Percentiles rank a stretch among this genome's conserved stretches.
Conservation (phyloP, 1,140 invertebrate genomes). For the Cyclargus thomasi region DNA sequence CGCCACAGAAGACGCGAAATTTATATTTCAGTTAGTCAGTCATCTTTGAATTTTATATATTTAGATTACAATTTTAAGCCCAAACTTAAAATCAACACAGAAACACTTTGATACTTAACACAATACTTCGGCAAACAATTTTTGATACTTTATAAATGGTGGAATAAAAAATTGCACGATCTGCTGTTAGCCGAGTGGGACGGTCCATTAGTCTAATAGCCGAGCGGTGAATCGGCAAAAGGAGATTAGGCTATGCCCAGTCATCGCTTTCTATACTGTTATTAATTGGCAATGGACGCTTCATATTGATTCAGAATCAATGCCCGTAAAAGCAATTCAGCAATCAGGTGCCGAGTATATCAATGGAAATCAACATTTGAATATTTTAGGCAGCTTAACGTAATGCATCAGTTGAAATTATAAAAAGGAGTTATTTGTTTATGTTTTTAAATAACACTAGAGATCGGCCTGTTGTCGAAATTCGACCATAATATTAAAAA, state of each 20-base stretch:
- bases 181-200: constrained; percentile 21
- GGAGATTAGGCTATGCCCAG: constrained; percentile 57
- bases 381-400: background rate
- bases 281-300: constrained; percentile 48
- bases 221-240: constrained; percentile 55
- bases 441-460: too few relatives aligned
- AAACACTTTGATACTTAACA: background rate
- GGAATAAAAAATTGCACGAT: background rate
- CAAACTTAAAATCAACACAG: background rate
- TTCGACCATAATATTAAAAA: too few relatives aligned
- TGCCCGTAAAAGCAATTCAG: background rate
- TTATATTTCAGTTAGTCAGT: too few relatives aligned
- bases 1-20: too few relatives aligned
- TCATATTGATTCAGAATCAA: constrained; percentile 15
- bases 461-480: too few relatives aligned
- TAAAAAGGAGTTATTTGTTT: too few relatives aligned
- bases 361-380: background rate
- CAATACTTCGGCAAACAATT: background rate
- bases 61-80: too few relatives aligned
- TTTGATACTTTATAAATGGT: background rate
- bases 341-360: background rate
- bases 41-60: too few relatives aligned
- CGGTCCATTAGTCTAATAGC: constrained; percentile 61
- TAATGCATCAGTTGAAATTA: background rate
- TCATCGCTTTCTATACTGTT: constrained; percentile 53